Evolutionary conservation across 2,113 vertebrate species (phyloP).

Genomic region (Hyperopisus bebe): DNA sequence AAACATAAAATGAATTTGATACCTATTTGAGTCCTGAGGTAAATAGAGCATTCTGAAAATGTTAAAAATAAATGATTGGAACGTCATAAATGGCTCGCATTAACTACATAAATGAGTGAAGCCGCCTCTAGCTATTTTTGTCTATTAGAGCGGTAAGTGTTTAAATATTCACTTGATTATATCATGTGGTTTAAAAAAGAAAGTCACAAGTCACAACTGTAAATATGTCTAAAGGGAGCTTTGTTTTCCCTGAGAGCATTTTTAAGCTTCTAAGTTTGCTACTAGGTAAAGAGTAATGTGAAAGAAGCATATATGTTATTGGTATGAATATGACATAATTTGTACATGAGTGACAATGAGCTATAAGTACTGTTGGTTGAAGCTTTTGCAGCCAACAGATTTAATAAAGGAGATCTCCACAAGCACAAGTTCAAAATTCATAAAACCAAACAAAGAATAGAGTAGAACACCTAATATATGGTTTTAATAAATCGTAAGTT

Average conservation of each 20-base stretch:
- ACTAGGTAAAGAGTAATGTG: background rate
- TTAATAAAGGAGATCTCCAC: background rate
- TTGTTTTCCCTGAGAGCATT: background rate
- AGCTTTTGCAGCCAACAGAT: background rate
- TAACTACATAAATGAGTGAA: constrained; percentile 19
- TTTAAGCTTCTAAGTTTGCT: background rate
- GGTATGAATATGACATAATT: background rate
- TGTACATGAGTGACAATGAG: background rate
- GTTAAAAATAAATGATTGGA: background rate
- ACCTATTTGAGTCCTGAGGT: constrained; percentile 18
- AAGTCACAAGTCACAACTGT: background rate
- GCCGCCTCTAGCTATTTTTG: background rate
- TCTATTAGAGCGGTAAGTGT: background rate
- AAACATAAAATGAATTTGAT: constrained; percentile 19
- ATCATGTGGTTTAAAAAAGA: background rate
- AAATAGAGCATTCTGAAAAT: constrained; percentile 7
- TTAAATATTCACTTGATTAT: constrained; percentile 6
- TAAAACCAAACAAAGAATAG: background rate
- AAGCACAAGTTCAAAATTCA: background rate
- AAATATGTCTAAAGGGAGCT: constrained; percentile 7
- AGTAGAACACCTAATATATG: background rate
- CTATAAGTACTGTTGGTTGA: background rate
- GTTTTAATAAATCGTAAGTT: background rate
- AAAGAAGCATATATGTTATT: background rate
- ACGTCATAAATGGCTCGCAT: background rate